Base-by-base conservation (phyloP, 2,888 invertebrate species). In the Scelioninae gen. 2 region DNA sequence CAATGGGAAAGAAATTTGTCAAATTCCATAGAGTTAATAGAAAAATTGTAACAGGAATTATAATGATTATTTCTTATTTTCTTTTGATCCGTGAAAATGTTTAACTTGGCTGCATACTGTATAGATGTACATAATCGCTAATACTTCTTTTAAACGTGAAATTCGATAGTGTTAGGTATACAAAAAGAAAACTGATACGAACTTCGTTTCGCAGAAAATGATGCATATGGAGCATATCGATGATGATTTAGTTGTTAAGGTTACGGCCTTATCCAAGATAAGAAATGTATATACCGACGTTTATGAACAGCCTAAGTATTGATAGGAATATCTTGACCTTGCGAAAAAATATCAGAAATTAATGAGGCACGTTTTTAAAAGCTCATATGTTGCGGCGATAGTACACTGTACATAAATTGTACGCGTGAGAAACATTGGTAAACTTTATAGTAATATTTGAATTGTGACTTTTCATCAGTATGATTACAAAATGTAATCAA, bases 211-310 rank as follows among this genome's bases (percentile, higher is more conserved):
- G 18, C 6, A 52, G 63, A 63, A 52, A 50, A 52, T 43, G 63
- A 50, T 52, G 50, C 50, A 48, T 39, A 19, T 31, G 25, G 39
- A 45, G 33, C 28, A 45, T n/a, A n/a, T 45, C 50, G n/a, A 63
- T 41, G 52, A 63, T 43, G 52, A 52, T 33, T 13, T 52, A 16
- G 31, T 43, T 63, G 41, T 63, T 52, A 63, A 63, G 39, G 52
- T 63, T 45, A 35, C 19, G 31, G 11, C 33, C 63, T 63, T 41
- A 52, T 43, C 43, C 22, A 63, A 50, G 50, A 63, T 61, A 61
- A 50, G 37, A 15, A 25, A 16, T 31, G 41, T 33, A 25, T 22
- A 22, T 46, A 35, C 35, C 19, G 41, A 50, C 50, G 41, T 64
- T 64, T 45, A 45, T 25, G 22, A 45, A 22, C 45, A 13, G 31